Evolutionary conservation across 2,888 invertebrate species (phyloP).

Genomic region (Eupithecia tripunctaria): DNA sequence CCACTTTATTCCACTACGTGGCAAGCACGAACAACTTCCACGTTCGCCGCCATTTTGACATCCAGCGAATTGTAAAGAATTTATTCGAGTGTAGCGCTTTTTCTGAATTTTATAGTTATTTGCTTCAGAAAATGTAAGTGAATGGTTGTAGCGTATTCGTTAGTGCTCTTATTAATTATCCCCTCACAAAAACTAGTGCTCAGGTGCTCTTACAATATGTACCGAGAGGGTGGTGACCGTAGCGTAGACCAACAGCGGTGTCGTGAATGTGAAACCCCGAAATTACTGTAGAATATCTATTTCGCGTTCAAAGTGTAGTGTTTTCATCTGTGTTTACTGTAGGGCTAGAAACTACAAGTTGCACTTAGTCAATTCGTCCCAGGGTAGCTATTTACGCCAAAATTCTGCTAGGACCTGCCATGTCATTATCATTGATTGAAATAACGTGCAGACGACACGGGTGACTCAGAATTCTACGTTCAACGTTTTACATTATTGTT

Average conservation of each 20-base stretch:
- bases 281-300: conserved; percentile 32
- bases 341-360: conserved; percentile 6
- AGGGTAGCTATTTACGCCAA: conserved; percentile 52
- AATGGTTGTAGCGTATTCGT: conserved; percentile 18
- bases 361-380: conserved; percentile 14
- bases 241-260: conserved; percentile 82
- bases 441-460: conserved; percentile 70
- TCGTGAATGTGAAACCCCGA: conserved; percentile 64
- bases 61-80: conserved; percentile 89
- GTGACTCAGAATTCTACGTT: conserved; percentile 74
- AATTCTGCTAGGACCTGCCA: conserved; percentile 74
- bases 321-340: conserved; percentile 9
- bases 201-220: conserved; percentile 47
- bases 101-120: conserved; percentile 84
- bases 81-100: conserved; percentile 88
- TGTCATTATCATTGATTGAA: conserved; percentile 83
- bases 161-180: conserved; percentile 9
- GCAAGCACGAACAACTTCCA: conserved; percentile 91
- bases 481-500: conserved; percentile 57
- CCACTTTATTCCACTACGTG: conserved; percentile 88
- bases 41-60: conserved; percentile 93
- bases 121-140: conserved; percentile 84
- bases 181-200: conserved; percentile 28
- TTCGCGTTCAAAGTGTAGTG: conserved; percentile 28
- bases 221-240: conserved; percentile 83